Evolutionary conservation across 2,797 vertebrate genomes (phyloP), one percentile per base, ranked within the genome.

Genomic region (Triplophysa bombifrons): DNA sequence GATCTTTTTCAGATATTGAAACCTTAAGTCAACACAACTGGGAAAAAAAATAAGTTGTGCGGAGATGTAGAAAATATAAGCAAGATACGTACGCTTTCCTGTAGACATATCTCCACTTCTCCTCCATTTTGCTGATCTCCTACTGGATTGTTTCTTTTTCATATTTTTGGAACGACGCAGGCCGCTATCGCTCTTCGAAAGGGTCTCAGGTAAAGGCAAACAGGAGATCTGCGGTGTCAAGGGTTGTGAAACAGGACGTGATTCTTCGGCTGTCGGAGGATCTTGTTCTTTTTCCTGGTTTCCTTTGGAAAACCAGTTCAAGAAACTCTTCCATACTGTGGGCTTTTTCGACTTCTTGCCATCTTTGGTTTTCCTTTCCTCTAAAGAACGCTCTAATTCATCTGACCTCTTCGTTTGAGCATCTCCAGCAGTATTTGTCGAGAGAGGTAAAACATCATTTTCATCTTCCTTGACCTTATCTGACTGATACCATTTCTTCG

Each of bases 251-350:
- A 56, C 22, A 30, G 79, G 2, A 75, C 70, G 50, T 19, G 2
- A 20, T 2, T 87, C 66, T 3, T 76, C 88, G 7, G 63, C 20
- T 58, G 9, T 81, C 81, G 89, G 91, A 0, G 72, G 2, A 0
- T 90, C 92, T 77, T 89, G 88, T 58, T 90, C 94, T 14, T 94
- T 95, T 0, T 92, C 86, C 17, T 17, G 83, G 0, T 74, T 87
- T 22, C 81, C 94, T 83, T 77, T 92, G 19, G 90, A 82, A 82
- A 97, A 88, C 14, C 95, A 61, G 44, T 84, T 91, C 2, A 96
- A 0, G 1, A 96, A 0, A 0, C 7, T 86, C 88, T 94, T 98
- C 88, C 95, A 90, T 85, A 94, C 84, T 0, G 90, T 85, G 0
- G 60, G 75, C 78, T 86, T 92, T 86, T 88, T 80, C 70, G 84